Evolutionary conservation across 2,113 vertebrate genomes (phyloP).

Genomic region (Cebidichthys violaceus): DNA sequence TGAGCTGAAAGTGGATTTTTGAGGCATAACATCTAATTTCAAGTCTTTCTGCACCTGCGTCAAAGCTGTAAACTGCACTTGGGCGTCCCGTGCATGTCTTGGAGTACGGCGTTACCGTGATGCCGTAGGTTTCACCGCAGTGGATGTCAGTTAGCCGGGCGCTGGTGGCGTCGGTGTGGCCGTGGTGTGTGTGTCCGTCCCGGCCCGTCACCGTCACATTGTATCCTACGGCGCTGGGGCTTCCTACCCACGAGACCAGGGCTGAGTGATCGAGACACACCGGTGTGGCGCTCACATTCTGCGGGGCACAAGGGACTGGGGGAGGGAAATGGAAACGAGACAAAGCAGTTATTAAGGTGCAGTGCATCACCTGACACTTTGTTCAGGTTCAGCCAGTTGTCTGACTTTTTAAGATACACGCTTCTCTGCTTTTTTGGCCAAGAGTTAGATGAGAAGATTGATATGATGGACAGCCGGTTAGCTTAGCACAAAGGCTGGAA

Average conservation of each 20-base stretch:
- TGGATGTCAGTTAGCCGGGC: conserved; percentile 59
- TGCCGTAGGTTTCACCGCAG: conserved; percentile 73
- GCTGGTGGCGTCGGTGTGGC: conserved; percentile 55
- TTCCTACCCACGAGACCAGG: conserved; percentile 70
- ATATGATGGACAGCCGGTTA: not conserved
- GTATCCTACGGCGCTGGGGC: conserved; percentile 55
- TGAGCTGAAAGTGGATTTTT: not conserved
- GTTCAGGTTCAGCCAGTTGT: not conserved
- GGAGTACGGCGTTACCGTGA: conserved; percentile 67
- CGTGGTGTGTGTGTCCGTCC: conserved; percentile 49
- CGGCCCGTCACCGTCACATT: conserved; percentile 53
- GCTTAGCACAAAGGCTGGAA: not conserved
- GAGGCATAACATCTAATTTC: not conserved
- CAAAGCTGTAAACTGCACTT: conserved; percentile 59
- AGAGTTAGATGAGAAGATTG: not conserved
- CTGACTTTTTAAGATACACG: not conserved
- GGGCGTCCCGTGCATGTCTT: conserved; percentile 63
- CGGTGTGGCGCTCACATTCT: conserved; percentile 64
- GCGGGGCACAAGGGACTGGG: conserved; percentile 77
- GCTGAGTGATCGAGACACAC: conserved; percentile 67
- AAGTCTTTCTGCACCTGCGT: conserved; percentile 57
- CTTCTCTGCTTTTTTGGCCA: not conserved
- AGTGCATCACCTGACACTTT: not conserved
- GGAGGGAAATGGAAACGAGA: not conserved
- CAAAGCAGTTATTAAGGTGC: not conserved